Conservation (phyloP, 2,888 invertebrate genomes). For the Leucophora obtusa region DNA sequence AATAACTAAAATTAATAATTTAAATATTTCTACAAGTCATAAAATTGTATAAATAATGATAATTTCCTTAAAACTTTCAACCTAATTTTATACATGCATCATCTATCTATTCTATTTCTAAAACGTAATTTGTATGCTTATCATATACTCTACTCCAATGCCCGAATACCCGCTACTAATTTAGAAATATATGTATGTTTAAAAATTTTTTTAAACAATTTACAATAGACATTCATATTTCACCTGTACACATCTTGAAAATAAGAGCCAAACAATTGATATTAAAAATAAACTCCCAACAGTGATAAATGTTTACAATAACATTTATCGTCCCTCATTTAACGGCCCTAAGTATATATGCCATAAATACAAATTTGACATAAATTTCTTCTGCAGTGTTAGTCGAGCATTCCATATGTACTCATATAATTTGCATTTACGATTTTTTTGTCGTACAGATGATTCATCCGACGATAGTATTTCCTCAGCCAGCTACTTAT, state of each 20-base stretch:
- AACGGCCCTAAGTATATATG: conserved; percentile 10
- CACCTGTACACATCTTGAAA: conserved; percentile 11
- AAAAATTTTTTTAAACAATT: not conserved
- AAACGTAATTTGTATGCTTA: conserved; percentile 40
- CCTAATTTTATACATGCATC: conserved; percentile 30
- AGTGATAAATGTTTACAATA: not conserved
- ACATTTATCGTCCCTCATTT: not conserved
- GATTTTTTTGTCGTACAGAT: conserved; percentile 21
- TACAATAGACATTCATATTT: not conserved
- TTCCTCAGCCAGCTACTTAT: conserved; percentile 25
- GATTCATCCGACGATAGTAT: conserved; percentile 51
- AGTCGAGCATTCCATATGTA: not conserved
- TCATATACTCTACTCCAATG: conserved; percentile 4
- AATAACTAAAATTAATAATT: too few relatives aligned
- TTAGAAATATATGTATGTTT: conserved; percentile 14
- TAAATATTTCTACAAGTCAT: not conserved
- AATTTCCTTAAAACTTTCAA: conserved; percentile 13
- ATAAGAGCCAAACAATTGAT: conserved; percentile 9
- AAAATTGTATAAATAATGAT: conserved; percentile 14
- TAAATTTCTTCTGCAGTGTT: not conserved
- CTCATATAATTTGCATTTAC: conserved; percentile 24
- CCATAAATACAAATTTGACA: not conserved
- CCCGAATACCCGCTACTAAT: conserved; percentile 21
- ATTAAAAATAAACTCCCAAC: conserved; percentile 11
- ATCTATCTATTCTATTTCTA: conserved; percentile 6